Evolutionary conservation across 1,140 invertebrate genomes (phyloP), one percentile per base, ranked within the genome.

Genomic region (Drosophila rufa): DNA sequence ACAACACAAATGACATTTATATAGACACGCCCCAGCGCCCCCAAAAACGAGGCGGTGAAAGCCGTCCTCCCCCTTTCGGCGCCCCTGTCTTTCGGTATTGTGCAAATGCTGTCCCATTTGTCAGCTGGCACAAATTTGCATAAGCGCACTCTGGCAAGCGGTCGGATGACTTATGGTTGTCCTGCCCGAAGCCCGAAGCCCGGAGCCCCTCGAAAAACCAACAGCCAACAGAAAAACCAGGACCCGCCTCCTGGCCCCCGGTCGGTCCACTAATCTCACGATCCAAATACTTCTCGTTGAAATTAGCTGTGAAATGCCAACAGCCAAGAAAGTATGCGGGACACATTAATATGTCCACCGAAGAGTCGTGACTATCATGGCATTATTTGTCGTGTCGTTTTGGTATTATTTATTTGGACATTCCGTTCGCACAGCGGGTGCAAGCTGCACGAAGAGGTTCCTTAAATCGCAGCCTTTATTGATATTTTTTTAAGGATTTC

Each of bases 101-200:
- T 87, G 84, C 84, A 87, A 87, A 87, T 87, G 80, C 84, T 89
- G 84, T 82, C 84, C 84, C 84, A 87, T 87, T 87, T 87, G 84
- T 87, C 84, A 87, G 84, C 77, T 87, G 84, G 69, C 84, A 87
- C 84, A 87, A 87, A 87, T 87, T 87, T 87, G 84, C 84, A 87
- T 87, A 87, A 87, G 84, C 84, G 84, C 84, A 81, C 75, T 74
- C 75, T 75, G 79, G 60, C 79, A 83, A 87, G 76, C 84, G 77
- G 80, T 87, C 77, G 84, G 84, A 87, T 87, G 84, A 87, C 84
- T 87, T 87, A 87, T 87, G 84, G 84, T 80, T 66, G 77, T 87
- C 69, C 69, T 64, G 57, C 69, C 75, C 22, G 38, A 36, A 22
- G 1, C 46, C 46, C 22, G 5, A 7, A 27, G 27, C 27, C 27